phyloP scores from a whole-genome alignment of 2,888 invertebrate genomes.

The Dascillus cervinus region DNA sequence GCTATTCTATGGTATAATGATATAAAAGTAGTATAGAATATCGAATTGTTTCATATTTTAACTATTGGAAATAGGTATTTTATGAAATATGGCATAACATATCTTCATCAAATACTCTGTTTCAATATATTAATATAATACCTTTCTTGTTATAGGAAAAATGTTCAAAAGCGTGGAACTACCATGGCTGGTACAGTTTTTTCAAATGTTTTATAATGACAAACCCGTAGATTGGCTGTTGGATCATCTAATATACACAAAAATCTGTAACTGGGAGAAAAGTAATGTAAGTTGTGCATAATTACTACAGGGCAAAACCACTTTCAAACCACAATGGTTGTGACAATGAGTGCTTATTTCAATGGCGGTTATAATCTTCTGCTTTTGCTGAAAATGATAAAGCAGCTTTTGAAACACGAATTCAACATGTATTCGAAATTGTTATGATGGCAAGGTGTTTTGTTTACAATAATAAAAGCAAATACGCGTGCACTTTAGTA shows the following conservation, averaged over 20 bases:
- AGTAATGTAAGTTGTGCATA: slow-evolving; percentile 62
- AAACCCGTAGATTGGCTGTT: slow-evolving; percentile 97
- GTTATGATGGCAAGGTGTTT: too few species aligned
- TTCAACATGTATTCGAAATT: too few species aligned
- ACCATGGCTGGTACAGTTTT: slow-evolving; percentile 80
- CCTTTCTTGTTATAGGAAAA: slow-evolving; percentile 54
- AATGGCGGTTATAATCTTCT: too few species aligned
- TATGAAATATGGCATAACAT: neutral
- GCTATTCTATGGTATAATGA: neutral
- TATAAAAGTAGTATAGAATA: neutral
- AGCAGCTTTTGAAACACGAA: too few species aligned
- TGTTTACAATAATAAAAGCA: too few species aligned
- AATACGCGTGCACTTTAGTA: too few species aligned
- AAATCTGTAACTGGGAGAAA: slow-evolving; percentile 79
- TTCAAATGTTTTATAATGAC: slow-evolving; percentile 91
- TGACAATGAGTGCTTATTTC: too few species aligned
- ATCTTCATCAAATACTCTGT: neutral
- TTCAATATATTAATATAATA: slow-evolving; percentile 1
- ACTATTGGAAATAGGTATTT: slow-evolving; percentile 1
- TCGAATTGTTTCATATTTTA: neutral
- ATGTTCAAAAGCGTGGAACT: slow-evolving; percentile 85
- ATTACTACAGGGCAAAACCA: too few species aligned
- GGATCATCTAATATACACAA: slow-evolving; percentile 80
- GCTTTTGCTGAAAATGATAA: too few species aligned
- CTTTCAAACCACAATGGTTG: too few species aligned